Evolutionary conservation across 92 coral and sea anemone species (phyloP), one percentile per base, ranked within the genome.

Genomic region (Plumapathes pennacea): DNA sequence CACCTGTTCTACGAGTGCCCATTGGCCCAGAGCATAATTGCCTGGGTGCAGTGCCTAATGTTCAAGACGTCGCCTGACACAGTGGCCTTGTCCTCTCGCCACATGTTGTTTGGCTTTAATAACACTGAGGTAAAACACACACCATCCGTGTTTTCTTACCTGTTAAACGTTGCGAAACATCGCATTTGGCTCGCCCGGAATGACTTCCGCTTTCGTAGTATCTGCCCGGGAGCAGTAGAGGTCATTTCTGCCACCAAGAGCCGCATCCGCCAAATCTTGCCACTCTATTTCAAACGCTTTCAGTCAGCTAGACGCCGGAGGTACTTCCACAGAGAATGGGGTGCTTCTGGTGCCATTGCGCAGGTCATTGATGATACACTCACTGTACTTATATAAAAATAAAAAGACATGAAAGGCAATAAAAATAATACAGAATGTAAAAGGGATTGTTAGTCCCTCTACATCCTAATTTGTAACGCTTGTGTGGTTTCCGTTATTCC

Each of bases 91-190:
- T 7, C 38, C 9, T 38, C 34, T 0, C 54, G 54, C 0, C 78
- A 77, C 11, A 24, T 58, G 0, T 55, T 77, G 14, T 77, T 77
- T 54, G 78, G 77, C 1, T 52, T 77, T 21, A 17, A 5, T 29
- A 0, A 38, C 0, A 64, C 41, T 10, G 56, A 52, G 13, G 10
- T 50, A 0, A 11, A 20, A 1, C n/a, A 1, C 0, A 25, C 52
- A 0, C 85, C 60, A 0, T 46, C 38, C 0, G 24, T 60, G 31
- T 59, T 58, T 20, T 22, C 18, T 0, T 28, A 55, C 11, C 6
- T 45, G 0, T 36, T 45, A 0, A 13, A 21, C 2, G 10, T 55
- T 0, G 54, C 31, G 10, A 68, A 54, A 18, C 34, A 14, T 28
- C 1, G 18, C 0, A 8, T 69, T 0, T 48, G 59, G 57, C 4